phyloP scores from a whole-genome alignment of 2,113 vertebrate species.

The Rhipidura dahli region DNA sequence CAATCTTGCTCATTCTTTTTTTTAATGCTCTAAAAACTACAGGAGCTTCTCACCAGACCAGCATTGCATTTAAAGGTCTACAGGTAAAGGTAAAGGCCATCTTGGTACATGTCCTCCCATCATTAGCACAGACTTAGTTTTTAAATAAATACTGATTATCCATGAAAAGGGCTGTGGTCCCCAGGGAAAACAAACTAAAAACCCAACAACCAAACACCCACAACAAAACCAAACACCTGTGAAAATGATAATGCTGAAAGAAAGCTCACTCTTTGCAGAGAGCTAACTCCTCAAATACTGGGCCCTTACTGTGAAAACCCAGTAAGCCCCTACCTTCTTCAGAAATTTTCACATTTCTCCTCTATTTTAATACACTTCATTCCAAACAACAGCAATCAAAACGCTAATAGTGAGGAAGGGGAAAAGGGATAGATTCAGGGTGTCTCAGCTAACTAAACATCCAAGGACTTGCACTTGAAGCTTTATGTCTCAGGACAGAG shows the following conservation, averaged over 20 bases:
- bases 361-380: not conserved
- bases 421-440: not conserved
- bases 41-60: not conserved
- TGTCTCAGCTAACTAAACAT: not conserved
- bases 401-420: not conserved
- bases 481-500: not conserved
- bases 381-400: not conserved
- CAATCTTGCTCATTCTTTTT: not conserved
- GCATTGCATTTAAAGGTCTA: not conserved
- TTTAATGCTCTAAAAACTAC: not conserved
- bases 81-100: not conserved
- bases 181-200: not conserved
- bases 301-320: not conserved
- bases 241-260: not conserved
- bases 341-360: not conserved
- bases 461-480: not conserved
- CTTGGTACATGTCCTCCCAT: not conserved
- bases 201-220: not conserved
- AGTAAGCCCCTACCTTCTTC: not conserved
- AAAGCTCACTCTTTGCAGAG: not conserved
- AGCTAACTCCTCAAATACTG: not conserved
- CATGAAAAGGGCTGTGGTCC: not conserved
- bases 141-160: not conserved
- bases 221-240: not conserved
- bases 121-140: not conserved